These are phyloP conservation scores for Capitulum mitella DNA, from an alignment of 2,888 invertebrate genomes.

Conservation along the genomic window DNA sequence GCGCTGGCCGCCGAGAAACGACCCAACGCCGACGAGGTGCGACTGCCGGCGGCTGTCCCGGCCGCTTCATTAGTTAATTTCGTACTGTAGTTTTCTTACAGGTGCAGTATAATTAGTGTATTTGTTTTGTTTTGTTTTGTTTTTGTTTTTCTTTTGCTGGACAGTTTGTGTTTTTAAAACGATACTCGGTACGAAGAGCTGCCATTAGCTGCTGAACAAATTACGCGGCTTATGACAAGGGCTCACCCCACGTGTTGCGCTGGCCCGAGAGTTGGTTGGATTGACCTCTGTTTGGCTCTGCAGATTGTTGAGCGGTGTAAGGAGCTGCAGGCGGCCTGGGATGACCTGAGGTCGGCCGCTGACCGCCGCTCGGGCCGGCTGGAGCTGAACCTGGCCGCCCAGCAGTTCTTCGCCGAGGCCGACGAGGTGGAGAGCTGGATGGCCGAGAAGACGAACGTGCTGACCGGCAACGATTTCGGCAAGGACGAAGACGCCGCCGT, in stretches of 20 bases:
- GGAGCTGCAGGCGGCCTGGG: slow-evolving; percentile 65
- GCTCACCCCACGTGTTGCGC: too few species aligned
- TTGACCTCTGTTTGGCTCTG: too few species aligned
- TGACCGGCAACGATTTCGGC: slow-evolving; percentile 79
- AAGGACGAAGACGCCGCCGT: slow-evolving; percentile 82
- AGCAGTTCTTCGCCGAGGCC: slow-evolving; percentile 85
- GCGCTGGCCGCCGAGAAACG: slow-evolving; percentile 65
- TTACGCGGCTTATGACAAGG: too few species aligned
- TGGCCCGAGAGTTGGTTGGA: too few species aligned
- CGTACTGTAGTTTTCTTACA: too few species aligned
- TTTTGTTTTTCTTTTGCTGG: too few species aligned
- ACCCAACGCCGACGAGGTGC: slow-evolving; percentile 67
- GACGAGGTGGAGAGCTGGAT: slow-evolving; percentile 90
- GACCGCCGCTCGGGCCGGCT: slow-evolving; percentile 65
- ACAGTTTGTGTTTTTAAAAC: too few species aligned
- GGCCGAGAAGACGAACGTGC: slow-evolving; percentile 71
- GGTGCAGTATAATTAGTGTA: too few species aligned
- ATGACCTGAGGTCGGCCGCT: slow-evolving; percentile 61
- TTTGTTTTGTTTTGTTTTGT: too few species aligned
- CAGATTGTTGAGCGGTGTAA: slow-evolving; percentile 68
- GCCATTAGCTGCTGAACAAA: slow-evolving; percentile 6
- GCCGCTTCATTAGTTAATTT: too few species aligned
- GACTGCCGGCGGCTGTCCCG: too few species aligned
- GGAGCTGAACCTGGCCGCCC: slow-evolving; percentile 77
- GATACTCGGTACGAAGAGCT: neutral